Evolutionary conservation across 2,888 invertebrate species (phyloP).

Genomic region (Leptinotarsa peninsularis): DNA sequence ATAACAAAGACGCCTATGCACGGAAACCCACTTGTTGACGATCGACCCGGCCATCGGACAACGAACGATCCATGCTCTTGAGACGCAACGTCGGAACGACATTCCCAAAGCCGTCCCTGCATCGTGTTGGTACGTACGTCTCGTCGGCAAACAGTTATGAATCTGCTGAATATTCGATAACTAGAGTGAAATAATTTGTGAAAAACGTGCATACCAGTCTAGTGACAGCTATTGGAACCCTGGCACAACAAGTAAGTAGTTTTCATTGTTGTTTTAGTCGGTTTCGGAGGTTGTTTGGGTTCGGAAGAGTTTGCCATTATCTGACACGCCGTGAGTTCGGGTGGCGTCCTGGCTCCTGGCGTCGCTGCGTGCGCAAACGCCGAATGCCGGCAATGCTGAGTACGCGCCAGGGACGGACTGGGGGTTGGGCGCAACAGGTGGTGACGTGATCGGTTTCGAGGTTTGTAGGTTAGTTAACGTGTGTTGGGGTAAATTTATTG

Average conservation of each 20-base stretch:
- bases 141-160: conserved; percentile 39
- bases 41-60: neutral
- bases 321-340: conserved; percentile 36
- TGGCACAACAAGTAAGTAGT: conserved; percentile 30
- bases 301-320: conserved; percentile 29
- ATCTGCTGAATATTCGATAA: conserved; percentile 24
- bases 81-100: conserved; percentile 32
- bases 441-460: neutral
- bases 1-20: conserved; percentile 41
- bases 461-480: neutral
- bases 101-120: conserved; percentile 32
- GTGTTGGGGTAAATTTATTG: neutral
- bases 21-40: conserved; percentile 42
- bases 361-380: conserved; percentile 40
- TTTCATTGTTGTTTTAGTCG: conserved; percentile 2
- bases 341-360: conserved; percentile 43
- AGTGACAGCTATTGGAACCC: conserved; percentile 14
- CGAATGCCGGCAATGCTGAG: conserved; percentile 24
- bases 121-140: conserved; percentile 27
- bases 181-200: conserved; percentile 27
- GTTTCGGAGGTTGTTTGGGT: conserved; percentile 25
- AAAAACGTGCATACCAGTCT: conserved; percentile 14
- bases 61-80: conserved; percentile 33
- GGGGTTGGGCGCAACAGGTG: conserved; percentile 8
- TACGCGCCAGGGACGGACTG: conserved; percentile 8